Base-by-base conservation (phyloP, 2,888 invertebrate genomes). In the Xanthorhoe designata region DNA sequence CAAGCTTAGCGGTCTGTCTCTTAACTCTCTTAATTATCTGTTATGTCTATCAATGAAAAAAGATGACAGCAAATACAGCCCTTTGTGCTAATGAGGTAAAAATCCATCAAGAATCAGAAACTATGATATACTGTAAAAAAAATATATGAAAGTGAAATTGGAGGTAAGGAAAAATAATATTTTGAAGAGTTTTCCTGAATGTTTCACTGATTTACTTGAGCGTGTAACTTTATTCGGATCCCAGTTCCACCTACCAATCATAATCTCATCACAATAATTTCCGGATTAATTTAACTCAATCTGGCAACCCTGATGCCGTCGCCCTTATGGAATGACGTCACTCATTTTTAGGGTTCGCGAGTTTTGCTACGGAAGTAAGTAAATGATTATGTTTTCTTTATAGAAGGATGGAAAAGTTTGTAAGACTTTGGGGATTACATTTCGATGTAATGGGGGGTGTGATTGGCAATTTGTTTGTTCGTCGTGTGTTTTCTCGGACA, bases 291-390 rank as follows among this genome's bases (percentile, higher is more conserved):
- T 49, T 64, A 60, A 64, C 50, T 61, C 61, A 61, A 68, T 68
- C 61, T 61, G 68, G 60, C 68, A 68, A 13, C 67, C 67, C 63
- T 67, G 55, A 32, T 38, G 51, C 10, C 47, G 45, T 35, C 52
- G 56, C 49, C 53, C 59, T 45, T 8, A 7, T 29, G 47, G 32
- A 18, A 42, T 73, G 73, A 73, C 71, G 73, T 73, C 71, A 71
- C 60, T 64, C 56, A 32, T 38, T 60, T 59, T 62, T 55, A 59
- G 66, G 62, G 54, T 55, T 47, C 35, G 49, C 19, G 49, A 65
- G 35, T 59, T 60, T 61, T 35, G 56, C 50, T 58, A 29, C 42
- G 32, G 60, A 59, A 59, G 13, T 51, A 24, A 18, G 42, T 55
- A 50, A 45, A 29, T 29, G 38, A 56, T 56, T 45, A 64, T 58